Evolutionary conservation across 1,140 invertebrate species (phyloP).

Genomic region (Magallana gigas): DNA sequence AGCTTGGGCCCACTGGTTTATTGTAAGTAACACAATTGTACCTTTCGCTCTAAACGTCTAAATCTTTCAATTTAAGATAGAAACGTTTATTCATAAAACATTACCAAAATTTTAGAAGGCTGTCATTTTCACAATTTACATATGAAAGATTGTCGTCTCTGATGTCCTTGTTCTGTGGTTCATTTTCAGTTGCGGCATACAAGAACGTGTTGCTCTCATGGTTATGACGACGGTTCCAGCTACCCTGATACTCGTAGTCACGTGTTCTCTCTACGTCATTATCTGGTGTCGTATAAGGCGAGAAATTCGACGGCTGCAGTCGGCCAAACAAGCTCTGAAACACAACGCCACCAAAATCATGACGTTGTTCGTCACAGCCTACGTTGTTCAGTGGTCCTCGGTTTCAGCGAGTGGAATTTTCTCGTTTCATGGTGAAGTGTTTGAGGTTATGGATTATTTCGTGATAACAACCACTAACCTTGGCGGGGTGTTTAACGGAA

Average conservation of each 20-base stretch:
- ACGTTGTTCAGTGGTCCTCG: not conserved
- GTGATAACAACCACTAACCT: not conserved
- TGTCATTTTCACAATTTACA: no score
- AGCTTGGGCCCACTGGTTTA: conserved; percentile 15
- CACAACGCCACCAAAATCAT: conserved; percentile 1
- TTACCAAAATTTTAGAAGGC: no score
- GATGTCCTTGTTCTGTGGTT: no score
- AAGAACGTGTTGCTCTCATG: not conserved
- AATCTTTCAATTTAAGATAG: no score
- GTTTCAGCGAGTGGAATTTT: not conserved
- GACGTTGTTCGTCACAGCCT: not conserved
- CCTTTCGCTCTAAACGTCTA: no score
- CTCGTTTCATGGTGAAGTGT: not conserved
- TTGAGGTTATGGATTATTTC: not conserved
- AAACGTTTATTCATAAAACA: no score
- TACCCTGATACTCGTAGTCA: not conserved
- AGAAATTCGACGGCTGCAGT: not conserved
- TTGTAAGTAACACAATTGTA: conserved; percentile 7
- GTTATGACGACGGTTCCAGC: not conserved
- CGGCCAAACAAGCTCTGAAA: not conserved
- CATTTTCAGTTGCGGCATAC: not conserved
- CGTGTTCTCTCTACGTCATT: not conserved
- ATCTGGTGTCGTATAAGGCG: not conserved
- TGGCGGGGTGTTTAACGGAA: not conserved
- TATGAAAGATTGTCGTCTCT: no score